phyloP scores from a whole-genome alignment of 2,113 vertebrate species.

The Platysternon megacephalum region DNA sequence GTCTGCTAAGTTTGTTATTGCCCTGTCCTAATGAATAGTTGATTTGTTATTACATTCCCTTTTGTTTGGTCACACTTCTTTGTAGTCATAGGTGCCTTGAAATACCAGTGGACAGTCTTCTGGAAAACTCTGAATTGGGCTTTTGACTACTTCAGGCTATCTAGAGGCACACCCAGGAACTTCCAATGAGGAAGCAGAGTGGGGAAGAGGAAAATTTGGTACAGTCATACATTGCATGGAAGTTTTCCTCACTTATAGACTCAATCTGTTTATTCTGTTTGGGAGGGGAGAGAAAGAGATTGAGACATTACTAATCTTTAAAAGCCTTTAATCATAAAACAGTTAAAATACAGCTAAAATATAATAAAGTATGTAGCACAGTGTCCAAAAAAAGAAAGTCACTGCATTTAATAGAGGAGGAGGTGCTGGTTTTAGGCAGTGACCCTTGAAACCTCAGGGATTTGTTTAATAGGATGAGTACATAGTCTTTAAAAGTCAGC shows the following conservation, averaged over 20 bases:
- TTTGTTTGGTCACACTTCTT: neutral
- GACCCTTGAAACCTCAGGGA: slow-evolving; percentile 19
- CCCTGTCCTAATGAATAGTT: neutral
- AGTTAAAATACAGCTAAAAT: neutral
- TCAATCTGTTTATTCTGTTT: neutral
- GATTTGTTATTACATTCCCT: neutral
- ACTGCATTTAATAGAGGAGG: neutral
- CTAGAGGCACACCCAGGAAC: neutral
- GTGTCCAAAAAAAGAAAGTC: neutral
- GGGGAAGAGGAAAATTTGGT: neutral
- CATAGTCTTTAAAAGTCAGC: slow-evolving; percentile 50
- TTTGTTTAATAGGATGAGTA: slow-evolving; percentile 51
- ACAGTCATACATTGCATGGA: neutral
- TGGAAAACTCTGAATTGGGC: neutral
- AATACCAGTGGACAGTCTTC: neutral
- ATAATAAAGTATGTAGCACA: neutral
- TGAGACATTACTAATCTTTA: neutral
- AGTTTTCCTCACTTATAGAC: neutral
- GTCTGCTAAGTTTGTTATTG: neutral
- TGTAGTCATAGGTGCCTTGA: neutral
- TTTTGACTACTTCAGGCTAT: neutral
- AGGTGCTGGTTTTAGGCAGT: slow-evolving; percentile 44
- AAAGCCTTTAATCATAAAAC: neutral
- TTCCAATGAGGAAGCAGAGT: neutral
- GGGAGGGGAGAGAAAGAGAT: neutral